Conservation (phyloP, 2,888 invertebrate genomes). For the Aspidiotus rigidus region DNA sequence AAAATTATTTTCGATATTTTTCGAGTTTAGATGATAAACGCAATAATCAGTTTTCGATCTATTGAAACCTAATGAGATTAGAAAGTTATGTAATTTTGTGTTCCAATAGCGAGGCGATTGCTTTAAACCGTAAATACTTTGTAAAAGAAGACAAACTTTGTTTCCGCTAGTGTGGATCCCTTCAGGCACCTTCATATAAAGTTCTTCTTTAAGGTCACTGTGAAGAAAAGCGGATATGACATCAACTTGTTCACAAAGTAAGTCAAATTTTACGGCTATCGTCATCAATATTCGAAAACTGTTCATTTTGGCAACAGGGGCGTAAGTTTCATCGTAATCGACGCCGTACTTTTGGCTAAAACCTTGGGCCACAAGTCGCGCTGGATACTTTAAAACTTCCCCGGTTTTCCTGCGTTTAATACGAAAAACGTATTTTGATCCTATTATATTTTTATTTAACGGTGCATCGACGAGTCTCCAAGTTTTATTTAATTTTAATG, state of each 20-base stretch:
- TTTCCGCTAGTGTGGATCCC: conserved; percentile 1
- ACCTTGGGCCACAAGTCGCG: conserved; percentile 35
- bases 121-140: conserved; percentile 34
- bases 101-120: conserved; percentile 35
- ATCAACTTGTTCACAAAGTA: conserved; percentile 36
- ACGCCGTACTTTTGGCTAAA: conserved; percentile 33
- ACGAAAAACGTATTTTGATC: conserved; percentile 15
- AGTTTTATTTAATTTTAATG: conserved; percentile 4
- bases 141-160: conserved; percentile 28
- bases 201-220: conserved; percentile 34
- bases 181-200: conserved; percentile 34
- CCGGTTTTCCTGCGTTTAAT: conserved; percentile 4
- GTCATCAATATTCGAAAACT: conserved; percentile 34
- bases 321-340: conserved; percentile 36
- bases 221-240: conserved; percentile 35
- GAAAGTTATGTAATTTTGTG: conserved; percentile 24
- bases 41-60: background rate
- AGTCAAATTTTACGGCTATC: conserved; percentile 26
- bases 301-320: conserved; percentile 33
- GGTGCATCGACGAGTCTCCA: background rate
- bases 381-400: conserved; percentile 15
- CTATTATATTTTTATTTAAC: background rate
- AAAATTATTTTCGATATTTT: background rate
- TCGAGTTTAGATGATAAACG: background rate
- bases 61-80: conserved; percentile 7